phyloP scores from a whole-genome alignment of 2,888 invertebrate species.

The Amphipoea lucens region DNA sequence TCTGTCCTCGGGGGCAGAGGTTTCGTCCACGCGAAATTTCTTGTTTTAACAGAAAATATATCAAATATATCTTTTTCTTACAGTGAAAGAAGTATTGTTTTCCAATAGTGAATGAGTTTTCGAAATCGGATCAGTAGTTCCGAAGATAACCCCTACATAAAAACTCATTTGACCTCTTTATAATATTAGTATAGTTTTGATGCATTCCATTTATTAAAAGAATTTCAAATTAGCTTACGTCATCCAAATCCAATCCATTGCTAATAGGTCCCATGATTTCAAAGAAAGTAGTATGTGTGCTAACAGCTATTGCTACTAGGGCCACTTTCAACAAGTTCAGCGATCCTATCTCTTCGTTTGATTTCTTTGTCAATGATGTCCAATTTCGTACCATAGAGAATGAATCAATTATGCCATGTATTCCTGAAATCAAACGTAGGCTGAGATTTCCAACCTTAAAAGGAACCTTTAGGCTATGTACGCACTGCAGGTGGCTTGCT shows the following conservation, averaged over 20 bases:
- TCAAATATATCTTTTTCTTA: no score
- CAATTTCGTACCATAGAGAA: slow-evolving; percentile 47
- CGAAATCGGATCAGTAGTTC: no score
- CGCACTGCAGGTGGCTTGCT: no score
- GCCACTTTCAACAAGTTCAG: slow-evolving; percentile 26
- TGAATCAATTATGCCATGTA: slow-evolving; percentile 16
- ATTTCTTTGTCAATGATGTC: slow-evolving; percentile 36
- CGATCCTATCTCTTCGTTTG: slow-evolving; percentile 33
- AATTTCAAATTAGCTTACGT: background rate
- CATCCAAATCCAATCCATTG: slow-evolving; percentile 39
- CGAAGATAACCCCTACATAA: no score
- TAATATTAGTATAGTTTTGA: background rate
- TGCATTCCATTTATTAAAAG: background rate
- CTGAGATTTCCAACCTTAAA: background rate
- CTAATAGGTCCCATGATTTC: slow-evolving; percentile 36
- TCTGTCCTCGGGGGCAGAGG: no score
- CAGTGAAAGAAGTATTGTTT: no score
- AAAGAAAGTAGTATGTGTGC: slow-evolving; percentile 19
- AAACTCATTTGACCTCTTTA: background rate
- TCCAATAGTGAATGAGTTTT: no score
- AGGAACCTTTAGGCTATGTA: background rate
- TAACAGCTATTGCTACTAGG: background rate
- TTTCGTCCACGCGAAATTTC: no score
- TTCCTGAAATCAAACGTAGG: slow-evolving; percentile 25
- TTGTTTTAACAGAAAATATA: no score